Conservation (phyloP, 2,797 vertebrate genomes). For the Artibeus lituratus region DNA sequence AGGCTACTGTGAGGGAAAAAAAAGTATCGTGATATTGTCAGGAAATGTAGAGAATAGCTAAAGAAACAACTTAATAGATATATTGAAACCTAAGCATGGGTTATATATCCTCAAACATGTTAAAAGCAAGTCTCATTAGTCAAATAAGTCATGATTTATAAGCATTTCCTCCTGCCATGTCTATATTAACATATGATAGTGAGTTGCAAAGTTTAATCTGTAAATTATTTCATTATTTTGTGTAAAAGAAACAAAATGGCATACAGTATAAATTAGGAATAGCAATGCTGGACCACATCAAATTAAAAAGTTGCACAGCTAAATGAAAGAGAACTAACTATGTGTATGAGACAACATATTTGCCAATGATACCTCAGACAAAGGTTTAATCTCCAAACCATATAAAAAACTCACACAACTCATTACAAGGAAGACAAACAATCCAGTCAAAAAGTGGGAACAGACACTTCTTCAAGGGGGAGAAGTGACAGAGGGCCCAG, state of each 20-base stretch:
- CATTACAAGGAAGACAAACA: no score
- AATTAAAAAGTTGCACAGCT: no score
- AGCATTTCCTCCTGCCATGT: not conserved
- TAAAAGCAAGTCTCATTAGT: not conserved
- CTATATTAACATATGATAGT: not conserved
- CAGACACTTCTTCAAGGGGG: no score
- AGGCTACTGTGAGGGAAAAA: conserved; percentile 85
- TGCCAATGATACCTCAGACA: no score
- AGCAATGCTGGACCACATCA: not conserved
- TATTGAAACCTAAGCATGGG: not conserved
- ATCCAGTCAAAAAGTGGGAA: no score
- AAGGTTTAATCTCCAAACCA: no score
- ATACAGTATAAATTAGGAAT: not conserved
- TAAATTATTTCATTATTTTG: not conserved
- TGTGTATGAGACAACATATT: no score
- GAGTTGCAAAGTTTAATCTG: not conserved
- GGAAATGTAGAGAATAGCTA: not conserved
- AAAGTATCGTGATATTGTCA: conserved; percentile 14
- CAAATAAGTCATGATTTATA: not conserved
- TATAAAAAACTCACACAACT: no score
- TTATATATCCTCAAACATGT: not conserved
- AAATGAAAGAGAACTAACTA: no score
- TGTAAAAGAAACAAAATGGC: not conserved
- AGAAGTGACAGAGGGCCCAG: no score
- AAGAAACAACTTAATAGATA: not conserved